Evolutionary conservation across 2,797 vertebrate genomes (phyloP).

Genomic region (Hippoglossus hippoglossus): DNA sequence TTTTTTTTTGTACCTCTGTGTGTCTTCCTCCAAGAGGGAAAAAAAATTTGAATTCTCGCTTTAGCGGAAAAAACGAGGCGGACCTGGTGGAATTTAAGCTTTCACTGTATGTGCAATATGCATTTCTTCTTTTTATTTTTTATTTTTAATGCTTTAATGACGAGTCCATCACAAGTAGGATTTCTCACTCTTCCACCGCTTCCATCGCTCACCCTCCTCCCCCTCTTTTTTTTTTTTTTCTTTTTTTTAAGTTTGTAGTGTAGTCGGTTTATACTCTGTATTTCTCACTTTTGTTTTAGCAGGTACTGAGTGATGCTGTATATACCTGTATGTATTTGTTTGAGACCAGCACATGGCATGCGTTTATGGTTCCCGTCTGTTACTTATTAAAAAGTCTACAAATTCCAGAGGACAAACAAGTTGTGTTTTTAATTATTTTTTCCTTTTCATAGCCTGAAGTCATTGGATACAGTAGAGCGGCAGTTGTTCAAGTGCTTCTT

Average conservation of each 20-base stretch:
- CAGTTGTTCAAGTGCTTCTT: conserved; percentile 83
- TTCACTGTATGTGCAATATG: conserved; percentile 99
- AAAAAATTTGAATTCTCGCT: conserved; percentile 80
- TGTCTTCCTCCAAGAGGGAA: conserved; percentile 82
- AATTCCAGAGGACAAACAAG: conserved; percentile 89
- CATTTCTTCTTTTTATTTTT: conserved; percentile 86
- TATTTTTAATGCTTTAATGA: conserved; percentile 92
- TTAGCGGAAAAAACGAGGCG: conserved; percentile 82
- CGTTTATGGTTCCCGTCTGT: conserved; percentile 94
- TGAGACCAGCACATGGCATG: conserved; percentile 96
- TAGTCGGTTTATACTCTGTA: conserved; percentile 90
- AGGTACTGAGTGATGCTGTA: conserved; percentile 99
- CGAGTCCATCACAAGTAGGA: conserved; percentile 88
- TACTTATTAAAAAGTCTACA: conserved; percentile 93
- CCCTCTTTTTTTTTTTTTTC: conserved; percentile 46
- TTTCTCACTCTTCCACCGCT: conserved; percentile 84
- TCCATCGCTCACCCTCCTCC: conserved; percentile 46
- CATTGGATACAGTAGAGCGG: conserved; percentile 78
- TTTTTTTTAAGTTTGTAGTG: conserved; percentile 87
- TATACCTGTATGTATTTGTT: conserved; percentile 92
- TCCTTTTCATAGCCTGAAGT: conserved; percentile 85
- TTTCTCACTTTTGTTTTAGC: conserved; percentile 96
- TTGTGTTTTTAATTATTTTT: conserved; percentile 89
- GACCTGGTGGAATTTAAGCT: conserved; percentile 93
- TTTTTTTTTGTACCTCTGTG: conserved; percentile 47